Conservation (phyloP, 2,888 invertebrate species). For the Campopleginae sp. region DNA sequence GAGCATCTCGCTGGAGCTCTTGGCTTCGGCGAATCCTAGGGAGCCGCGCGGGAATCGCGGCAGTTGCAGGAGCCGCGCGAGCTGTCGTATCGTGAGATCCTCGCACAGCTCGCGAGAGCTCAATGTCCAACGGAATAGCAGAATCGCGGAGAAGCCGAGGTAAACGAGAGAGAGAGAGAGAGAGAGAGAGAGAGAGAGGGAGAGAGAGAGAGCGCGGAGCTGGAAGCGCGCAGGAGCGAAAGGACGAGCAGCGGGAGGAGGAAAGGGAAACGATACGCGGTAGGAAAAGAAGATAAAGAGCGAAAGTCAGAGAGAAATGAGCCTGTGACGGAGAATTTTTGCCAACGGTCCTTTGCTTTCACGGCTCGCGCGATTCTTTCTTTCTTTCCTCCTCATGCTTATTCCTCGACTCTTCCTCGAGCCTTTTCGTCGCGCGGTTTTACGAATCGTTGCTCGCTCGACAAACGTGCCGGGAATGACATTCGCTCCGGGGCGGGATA, state of each 20-base stretch:
- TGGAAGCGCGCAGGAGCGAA: constrained; percentile 63
- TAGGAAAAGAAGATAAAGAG: constrained; percentile 69
- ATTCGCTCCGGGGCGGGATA: constrained; percentile 53
- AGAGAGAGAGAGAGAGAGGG: constrained; percentile 31
- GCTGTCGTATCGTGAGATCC: constrained; percentile 76
- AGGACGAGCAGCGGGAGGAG: constrained; percentile 25
- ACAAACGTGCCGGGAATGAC: constrained; percentile 80
- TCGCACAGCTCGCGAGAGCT: constrained; percentile 53
- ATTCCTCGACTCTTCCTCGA: constrained; percentile 44
- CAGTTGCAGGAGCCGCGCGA: constrained; percentile 66
- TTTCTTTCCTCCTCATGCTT: constrained; percentile 8
- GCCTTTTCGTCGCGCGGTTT: constrained; percentile 77
- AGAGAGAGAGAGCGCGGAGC: constrained; percentile 49
- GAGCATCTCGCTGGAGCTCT: constrained; percentile 67
- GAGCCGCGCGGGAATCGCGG: constrained; percentile 68
- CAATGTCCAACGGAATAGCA: constrained; percentile 48
- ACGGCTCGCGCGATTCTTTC: constrained; percentile 1
- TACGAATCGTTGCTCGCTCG: constrained; percentile 75
- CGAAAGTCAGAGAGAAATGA: constrained; percentile 69
- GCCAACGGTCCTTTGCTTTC: constrained; percentile 59
- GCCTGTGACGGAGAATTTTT: constrained; percentile 74
- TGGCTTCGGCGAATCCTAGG: constrained; percentile 53
- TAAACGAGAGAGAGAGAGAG: constrained; percentile 14
- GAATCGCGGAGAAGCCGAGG: constrained; percentile 54
- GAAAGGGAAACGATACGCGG: constrained; percentile 42